Evolutionary conservation across 2,797 vertebrate species (phyloP), one percentile per base, ranked within the genome.

Genomic region (Acrocephalus scirpaceus): DNA sequence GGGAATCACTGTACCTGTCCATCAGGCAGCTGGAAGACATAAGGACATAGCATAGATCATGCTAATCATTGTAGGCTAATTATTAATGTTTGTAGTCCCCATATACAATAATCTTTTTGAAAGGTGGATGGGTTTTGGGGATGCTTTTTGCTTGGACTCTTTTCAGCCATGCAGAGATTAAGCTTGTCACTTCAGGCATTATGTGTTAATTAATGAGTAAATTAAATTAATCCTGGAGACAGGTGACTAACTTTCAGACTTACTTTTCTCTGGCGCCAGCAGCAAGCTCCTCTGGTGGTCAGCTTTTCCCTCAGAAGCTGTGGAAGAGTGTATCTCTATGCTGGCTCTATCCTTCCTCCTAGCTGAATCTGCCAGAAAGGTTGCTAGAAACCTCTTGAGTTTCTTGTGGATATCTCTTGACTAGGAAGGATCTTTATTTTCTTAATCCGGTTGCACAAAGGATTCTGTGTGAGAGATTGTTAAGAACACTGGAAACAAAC

Each of bases 201-300:
- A 44, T 40, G 15, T 44, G 60, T 90, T 94, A 86, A 86, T 85
- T 86, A 93, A 94, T 54, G 56, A 88, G 74, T 70, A 86, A 87
- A 88, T 73, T 2, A 90, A 93, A 90, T 91, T 71, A 89, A 82
- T 94, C 65, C 57, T 84, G 67, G 78, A 67, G 60, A 74, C 65
- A 79, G 60, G 51, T 48, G 53, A 64, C 44, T 64, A 88, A 65
- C 80, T 67, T 90, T 90, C 64, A 65, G 77, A 77, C 9, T 86
- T 88, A 8, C 8, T 73, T 93, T 95, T 93, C 65, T 66, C 53
- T 80, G 80, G 51, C n/a, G 48, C 25, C 42, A 79, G 66, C 82
- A 92, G 58, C 38, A 36, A 48, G 45, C 45, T 94, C 34, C 42
- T 73, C 53, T 53, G n/a, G n/a, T 86, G 83, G 64, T 92, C 71